Percentiles rank a stretch among this genome's conserved stretches.
Conservation (phyloP, 2,888 invertebrate genomes). For the Atherix ibis region DNA sequence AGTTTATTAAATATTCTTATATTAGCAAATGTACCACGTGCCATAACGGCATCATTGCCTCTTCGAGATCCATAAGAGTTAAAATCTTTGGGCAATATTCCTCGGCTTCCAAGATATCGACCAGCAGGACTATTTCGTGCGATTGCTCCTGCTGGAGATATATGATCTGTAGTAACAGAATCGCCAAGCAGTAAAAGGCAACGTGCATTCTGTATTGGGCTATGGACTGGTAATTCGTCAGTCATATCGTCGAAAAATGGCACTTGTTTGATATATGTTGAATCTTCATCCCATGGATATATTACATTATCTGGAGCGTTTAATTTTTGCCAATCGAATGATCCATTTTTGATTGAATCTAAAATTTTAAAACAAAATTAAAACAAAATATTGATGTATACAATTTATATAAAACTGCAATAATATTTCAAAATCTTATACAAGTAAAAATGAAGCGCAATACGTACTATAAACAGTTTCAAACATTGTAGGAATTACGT, state of each 20-base stretch:
- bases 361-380: neutral
- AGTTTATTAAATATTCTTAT: slow-evolving; percentile 89
- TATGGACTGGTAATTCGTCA: slow-evolving; percentile 36
- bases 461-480: slow-evolving; percentile 54
- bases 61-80: slow-evolving; percentile 96
- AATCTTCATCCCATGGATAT: slow-evolving; percentile 80
- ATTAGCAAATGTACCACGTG: slow-evolving; percentile 95
- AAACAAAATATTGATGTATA: slow-evolving; percentile 29
- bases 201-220: slow-evolving; percentile 53
- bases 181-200: slow-evolving; percentile 82
- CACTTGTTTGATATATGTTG: slow-evolving; percentile 91
- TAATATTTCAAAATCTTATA: neutral
- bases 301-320: slow-evolving; percentile 63
- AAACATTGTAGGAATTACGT: slow-evolving; percentile 95
- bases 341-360: slow-evolving; percentile 74
- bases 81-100: slow-evolving; percentile 77
- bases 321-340: slow-evolving; percentile 68
- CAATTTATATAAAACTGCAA: neutral
- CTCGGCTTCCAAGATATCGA: slow-evolving; percentile 25
- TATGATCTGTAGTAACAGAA: slow-evolving; percentile 97
- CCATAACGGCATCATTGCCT: slow-evolving; percentile 96
- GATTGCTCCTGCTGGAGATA: slow-evolving; percentile 95
- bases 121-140: slow-evolving; percentile 82
- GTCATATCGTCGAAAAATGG: slow-evolving; percentile 87
- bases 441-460: slow-evolving; percentile 13